Conservation (phyloP, 2,113 vertebrate genomes). For the Sciurus niger region DNA sequence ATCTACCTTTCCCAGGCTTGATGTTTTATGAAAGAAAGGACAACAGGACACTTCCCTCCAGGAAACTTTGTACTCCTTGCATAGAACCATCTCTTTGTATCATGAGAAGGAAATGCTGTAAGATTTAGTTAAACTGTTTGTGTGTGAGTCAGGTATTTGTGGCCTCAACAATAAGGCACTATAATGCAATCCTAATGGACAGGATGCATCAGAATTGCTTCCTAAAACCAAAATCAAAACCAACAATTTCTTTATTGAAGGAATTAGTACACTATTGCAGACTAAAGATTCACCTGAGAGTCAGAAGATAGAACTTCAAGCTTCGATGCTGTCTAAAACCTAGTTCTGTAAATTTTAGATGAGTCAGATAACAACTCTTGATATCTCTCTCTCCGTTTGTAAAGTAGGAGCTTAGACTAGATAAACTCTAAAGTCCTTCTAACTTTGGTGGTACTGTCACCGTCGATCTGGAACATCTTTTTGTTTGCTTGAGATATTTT, state of each 20-base stretch:
- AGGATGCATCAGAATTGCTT: not conserved
- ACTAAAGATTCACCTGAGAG: not conserved
- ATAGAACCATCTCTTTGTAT: not conserved
- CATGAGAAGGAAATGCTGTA: not conserved
- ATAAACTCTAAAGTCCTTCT: not conserved
- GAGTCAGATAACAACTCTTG: not conserved
- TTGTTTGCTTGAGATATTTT: not conserved
- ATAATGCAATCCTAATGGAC: not conserved
- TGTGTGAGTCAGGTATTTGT: constrained; percentile 27
- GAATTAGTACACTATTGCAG: not conserved
- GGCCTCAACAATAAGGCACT: constrained; percentile 9
- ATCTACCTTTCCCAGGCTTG: not conserved
- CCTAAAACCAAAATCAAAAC: not conserved
- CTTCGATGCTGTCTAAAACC: not conserved
- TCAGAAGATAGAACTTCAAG: constrained; percentile 1
- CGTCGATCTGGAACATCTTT: not conserved
- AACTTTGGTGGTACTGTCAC: not conserved
- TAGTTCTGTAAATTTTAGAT: not conserved
- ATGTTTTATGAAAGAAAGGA: not conserved
- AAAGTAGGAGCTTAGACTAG: not conserved
- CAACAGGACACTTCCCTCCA: not conserved
- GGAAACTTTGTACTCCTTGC: not conserved
- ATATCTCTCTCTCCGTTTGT: not conserved
- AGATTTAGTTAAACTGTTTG: not conserved
- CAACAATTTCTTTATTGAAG: not conserved